Conservation (phyloP, 2,113 vertebrate species). For the Nerophis ophidion region DNA sequence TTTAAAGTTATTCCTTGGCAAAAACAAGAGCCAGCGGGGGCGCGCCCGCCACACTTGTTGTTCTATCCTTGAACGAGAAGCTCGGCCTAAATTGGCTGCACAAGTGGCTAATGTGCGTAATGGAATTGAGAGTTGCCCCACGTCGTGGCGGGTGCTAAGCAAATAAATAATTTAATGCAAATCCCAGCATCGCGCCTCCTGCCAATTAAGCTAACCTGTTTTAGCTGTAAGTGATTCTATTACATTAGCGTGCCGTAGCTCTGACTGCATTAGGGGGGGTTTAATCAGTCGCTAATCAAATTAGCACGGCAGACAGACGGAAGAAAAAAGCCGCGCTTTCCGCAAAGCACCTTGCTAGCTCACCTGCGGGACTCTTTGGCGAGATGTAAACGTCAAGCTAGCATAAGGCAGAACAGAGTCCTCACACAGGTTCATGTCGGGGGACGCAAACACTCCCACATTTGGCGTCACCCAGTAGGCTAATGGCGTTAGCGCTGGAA, state of each 20-base stretch:
- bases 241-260: slow-evolving; percentile 75
- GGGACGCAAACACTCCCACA: no score
- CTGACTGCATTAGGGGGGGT: slow-evolving; percentile 75
- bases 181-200: slow-evolving; percentile 72
- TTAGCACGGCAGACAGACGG: slow-evolving; percentile 69
- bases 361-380: slow-evolving; percentile 60
- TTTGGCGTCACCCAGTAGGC: no score
- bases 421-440: no score
- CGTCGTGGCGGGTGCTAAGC: slow-evolving; percentile 69
- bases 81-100: slow-evolving; percentile 62
- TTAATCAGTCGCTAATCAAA: slow-evolving; percentile 78
- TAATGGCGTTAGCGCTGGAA: no score
- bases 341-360: slow-evolving; percentile 60
- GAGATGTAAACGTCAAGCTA: slow-evolving; percentile 37
- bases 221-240: slow-evolving; percentile 78
- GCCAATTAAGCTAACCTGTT: slow-evolving; percentile 79
- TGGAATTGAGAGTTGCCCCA: slow-evolving; percentile 66
- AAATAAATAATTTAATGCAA: slow-evolving; percentile 80
- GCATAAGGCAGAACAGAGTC: no score
- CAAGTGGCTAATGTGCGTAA: slow-evolving; percentile 71
- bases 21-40: neutral
- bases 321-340: slow-evolving; percentile 52
- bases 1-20: slow-evolving; percentile 11
- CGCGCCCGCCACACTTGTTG: slow-evolving; percentile 27
- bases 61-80: slow-evolving; percentile 67